These are phyloP conservation scores for Bucco capensis DNA, from an alignment of 2,113 vertebrate genomes.

Conservation along the genomic window DNA sequence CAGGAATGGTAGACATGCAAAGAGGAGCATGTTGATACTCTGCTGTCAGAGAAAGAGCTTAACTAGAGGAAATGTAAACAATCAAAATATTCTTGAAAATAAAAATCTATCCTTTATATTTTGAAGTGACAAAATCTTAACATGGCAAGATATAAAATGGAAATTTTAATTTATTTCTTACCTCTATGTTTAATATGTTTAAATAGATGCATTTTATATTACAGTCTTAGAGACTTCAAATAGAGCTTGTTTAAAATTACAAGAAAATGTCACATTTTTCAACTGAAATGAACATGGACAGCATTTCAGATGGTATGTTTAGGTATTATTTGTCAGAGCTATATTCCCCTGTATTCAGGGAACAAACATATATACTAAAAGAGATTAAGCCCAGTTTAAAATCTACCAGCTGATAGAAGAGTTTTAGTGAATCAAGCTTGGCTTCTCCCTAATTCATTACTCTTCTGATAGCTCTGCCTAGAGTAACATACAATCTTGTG, in stretches of 20 bases:
- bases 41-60: background rate
- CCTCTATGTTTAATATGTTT: background rate
- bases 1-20: too few species aligned
- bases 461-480: background rate
- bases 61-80: background rate
- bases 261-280: background rate
- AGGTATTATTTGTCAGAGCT: background rate
- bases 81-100: background rate
- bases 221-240: too few species aligned
- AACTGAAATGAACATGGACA: background rate
- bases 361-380: background rate
- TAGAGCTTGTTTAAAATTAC: too few species aligned
- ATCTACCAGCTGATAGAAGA: background rate
- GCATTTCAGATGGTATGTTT: background rate
- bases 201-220: background rate
- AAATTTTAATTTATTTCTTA: background rate
- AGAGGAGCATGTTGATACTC: background rate
- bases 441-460: background rate
- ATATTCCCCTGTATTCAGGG: background rate
- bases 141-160: background rate
- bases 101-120: background rate
- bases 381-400: background rate
- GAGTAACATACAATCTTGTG: background rate
- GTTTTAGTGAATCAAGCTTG: background rate
- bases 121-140: background rate